These are phyloP conservation scores for Pempheris klunzingeri DNA, from an alignment of 2,797 vertebrate species.

Conservation along the genomic window DNA sequence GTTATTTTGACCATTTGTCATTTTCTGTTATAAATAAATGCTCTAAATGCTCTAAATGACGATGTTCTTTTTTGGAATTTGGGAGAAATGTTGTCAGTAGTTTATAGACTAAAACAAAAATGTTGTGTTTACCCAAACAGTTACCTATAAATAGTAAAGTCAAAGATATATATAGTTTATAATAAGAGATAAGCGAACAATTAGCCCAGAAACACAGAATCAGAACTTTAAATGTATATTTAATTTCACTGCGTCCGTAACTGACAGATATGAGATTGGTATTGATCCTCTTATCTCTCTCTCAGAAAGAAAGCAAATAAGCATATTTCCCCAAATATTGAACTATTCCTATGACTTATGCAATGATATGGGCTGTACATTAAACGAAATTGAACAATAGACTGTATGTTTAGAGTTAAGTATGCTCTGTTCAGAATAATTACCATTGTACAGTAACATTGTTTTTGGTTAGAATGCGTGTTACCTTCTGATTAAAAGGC, in stretches of 20 bases:
- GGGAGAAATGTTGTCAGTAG: too few species aligned
- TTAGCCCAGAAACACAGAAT: background rate
- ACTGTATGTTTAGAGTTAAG: background rate
- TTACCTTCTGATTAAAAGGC: constrained; percentile 99
- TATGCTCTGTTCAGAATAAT: background rate
- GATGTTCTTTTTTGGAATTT: too few species aligned
- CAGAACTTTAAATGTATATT: too few species aligned
- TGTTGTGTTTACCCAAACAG: too few species aligned
- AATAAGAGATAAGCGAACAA: too few species aligned
- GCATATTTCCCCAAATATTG: background rate
- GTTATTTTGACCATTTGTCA: too few species aligned
- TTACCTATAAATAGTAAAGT: too few species aligned
- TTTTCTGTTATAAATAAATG: too few species aligned
- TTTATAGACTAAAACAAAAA: too few species aligned
- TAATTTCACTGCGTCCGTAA: too few species aligned
- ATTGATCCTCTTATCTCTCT: background rate
- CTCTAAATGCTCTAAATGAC: too few species aligned
- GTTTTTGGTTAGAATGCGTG: background rate
- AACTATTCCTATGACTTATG: background rate
- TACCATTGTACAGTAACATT: background rate
- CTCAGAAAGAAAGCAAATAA: background rate
- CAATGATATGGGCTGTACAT: background rate
- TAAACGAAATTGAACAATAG: background rate
- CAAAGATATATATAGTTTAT: too few species aligned
- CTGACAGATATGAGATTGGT: background rate